Evolutionary conservation across 2,888 invertebrate genomes (phyloP).

Genomic region (Aplocera efformata): DNA sequence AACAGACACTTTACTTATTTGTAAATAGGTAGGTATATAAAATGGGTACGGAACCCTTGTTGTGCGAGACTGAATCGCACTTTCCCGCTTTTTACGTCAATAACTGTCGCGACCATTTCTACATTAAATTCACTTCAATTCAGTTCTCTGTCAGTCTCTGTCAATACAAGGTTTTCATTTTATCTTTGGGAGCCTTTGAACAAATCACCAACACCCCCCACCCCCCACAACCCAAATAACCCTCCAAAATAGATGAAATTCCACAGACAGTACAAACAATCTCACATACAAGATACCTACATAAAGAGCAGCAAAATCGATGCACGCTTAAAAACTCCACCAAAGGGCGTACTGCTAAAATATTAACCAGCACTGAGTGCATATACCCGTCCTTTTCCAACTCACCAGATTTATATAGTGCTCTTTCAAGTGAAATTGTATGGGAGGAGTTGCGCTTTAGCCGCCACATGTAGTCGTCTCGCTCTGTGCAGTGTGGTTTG

Average conservation of each 20-base stretch:
- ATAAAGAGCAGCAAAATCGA: constrained; percentile 38
- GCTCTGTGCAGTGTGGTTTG: constrained; percentile 25
- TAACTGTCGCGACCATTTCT: too few species aligned
- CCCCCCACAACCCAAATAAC: not conserved
- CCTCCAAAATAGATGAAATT: constrained; percentile 8
- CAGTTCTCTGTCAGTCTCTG: too few species aligned
- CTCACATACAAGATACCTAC: constrained; percentile 5
- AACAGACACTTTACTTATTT: too few species aligned
- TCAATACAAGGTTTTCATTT: too few species aligned
- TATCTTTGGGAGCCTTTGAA: too few species aligned
- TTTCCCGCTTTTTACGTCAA: too few species aligned
- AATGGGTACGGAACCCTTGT: too few species aligned
- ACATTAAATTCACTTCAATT: too few species aligned
- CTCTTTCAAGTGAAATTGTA: constrained; percentile 44
- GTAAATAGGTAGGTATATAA: too few species aligned
- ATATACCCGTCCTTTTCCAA: constrained; percentile 45
- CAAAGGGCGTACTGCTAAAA: constrained; percentile 73
- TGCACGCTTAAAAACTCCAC: constrained; percentile 36
- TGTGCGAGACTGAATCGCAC: too few species aligned
- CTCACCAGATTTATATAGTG: constrained; percentile 20
- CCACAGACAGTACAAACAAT: not conserved
- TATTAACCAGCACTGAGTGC: constrained; percentile 73
- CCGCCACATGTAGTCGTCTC: constrained; percentile 64
- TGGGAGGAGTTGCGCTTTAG: constrained; percentile 71
- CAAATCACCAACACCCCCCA: too few species aligned